These are phyloP conservation scores for Lasioglossum baleicum DNA, from an alignment of 1,140 invertebrate species.

Conservation along the genomic window DNA sequence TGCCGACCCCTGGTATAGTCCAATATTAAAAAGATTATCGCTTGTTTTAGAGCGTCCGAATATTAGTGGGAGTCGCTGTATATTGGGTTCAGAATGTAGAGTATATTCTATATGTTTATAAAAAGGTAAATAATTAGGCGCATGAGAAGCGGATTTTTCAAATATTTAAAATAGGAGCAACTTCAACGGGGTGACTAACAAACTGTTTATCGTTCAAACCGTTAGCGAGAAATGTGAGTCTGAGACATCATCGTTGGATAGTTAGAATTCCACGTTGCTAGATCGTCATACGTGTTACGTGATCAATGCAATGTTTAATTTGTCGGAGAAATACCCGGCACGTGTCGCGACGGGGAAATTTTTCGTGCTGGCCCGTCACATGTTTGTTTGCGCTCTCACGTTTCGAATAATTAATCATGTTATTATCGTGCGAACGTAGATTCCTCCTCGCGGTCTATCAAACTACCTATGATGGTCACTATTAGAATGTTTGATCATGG, in stretches of 20 bases:
- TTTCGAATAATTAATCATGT: background rate
- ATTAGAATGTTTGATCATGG: no score
- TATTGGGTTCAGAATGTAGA: no score
- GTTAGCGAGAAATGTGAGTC: background rate
- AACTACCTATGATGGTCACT: no score
- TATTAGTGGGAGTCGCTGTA: no score
- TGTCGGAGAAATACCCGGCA: constrained; percentile 6
- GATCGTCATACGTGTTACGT: constrained; percentile 7
- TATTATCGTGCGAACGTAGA: background rate
- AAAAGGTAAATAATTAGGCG: no score
- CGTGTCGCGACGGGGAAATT: constrained; percentile 30
- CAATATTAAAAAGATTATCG: no score
- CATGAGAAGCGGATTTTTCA: no score
- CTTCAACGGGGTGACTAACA: background rate
- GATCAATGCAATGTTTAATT: constrained; percentile 14
- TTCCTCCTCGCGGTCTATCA: background rate
- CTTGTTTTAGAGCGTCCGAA: no score
- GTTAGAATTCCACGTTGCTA: background rate
- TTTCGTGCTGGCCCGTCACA: background rate
- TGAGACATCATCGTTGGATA: background rate
- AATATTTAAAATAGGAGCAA: no score
- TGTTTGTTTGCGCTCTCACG: background rate
- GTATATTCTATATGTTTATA: no score
- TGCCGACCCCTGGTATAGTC: no score
- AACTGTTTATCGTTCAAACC: background rate